These are phyloP conservation scores for Pithys albifrons DNA, from an alignment of 2,113 vertebrate species.

Conservation along the genomic window DNA sequence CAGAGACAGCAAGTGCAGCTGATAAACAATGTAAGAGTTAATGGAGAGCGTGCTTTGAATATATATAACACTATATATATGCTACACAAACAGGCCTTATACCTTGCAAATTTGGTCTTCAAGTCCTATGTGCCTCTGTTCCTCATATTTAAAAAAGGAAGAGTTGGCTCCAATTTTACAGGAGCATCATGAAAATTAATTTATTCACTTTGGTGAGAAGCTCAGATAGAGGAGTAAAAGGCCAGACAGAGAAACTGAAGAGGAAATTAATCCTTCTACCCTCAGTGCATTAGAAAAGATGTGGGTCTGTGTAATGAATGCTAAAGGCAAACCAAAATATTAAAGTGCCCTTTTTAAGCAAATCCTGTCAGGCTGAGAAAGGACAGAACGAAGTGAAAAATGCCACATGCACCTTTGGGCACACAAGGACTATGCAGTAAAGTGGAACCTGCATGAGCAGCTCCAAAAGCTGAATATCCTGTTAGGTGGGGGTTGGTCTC, in stretches of 20 bases:
- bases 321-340: not conserved
- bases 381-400: not conserved
- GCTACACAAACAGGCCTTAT: not conserved
- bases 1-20: not conserved
- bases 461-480: not conserved
- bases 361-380: not conserved
- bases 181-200: not conserved
- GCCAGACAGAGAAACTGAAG: not conserved
- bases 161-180: not conserved
- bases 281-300: not conserved
- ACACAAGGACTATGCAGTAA: accelerated
- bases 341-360: not conserved
- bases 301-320: not conserved
- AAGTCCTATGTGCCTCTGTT: not conserved
- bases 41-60: not conserved
- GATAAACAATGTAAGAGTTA: not conserved
- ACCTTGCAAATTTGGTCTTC: not conserved
- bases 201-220: not conserved
- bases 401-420: accelerated
- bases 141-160: not conserved
- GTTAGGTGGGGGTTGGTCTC: not conserved
- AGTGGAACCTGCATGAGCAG: not conserved
- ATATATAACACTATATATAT: not conserved
- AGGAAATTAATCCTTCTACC: slow-evolving; percentile 13
- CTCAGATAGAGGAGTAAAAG: not conserved